These are phyloP conservation scores for Lanius ludovicianus DNA, from an alignment of 2,113 vertebrate genomes.

Conservation along the genomic window DNA sequence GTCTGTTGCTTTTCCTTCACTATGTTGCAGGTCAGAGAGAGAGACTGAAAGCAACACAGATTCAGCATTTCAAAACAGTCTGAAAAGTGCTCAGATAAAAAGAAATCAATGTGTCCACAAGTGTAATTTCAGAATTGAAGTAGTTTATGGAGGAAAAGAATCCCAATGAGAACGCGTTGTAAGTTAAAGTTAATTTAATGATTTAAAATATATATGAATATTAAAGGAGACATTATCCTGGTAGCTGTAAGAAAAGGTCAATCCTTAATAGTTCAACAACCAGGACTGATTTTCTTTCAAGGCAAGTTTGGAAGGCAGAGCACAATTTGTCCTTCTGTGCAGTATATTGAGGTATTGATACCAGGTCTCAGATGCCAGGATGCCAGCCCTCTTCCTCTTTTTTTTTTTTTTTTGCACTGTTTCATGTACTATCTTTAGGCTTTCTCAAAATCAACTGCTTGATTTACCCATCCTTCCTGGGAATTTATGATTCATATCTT, in stretches of 20 bases:
- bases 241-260: background rate
- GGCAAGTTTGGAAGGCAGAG: background rate
- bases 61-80: background rate
- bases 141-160: background rate
- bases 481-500: slow-evolving; percentile 71
- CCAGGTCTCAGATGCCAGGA: background rate
- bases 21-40: background rate
- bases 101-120: background rate
- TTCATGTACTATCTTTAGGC: slow-evolving; percentile 40
- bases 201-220: background rate
- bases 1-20: background rate
- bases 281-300: background rate
- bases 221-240: background rate
- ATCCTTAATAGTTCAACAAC: background rate
- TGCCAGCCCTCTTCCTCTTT: background rate
- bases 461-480: slow-evolving; percentile 68
- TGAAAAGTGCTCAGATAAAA: background rate
- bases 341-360: background rate
- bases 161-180: background rate
- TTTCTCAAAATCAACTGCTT: slow-evolving; percentile 62
- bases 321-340: background rate
- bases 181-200: background rate
- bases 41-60: background rate
- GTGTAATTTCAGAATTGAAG: background rate
- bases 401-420: background rate